Evolutionary conservation across 2,888 invertebrate species (phyloP), one percentile per base, ranked within the genome.

Genomic region (Agrochola circellaris): DNA sequence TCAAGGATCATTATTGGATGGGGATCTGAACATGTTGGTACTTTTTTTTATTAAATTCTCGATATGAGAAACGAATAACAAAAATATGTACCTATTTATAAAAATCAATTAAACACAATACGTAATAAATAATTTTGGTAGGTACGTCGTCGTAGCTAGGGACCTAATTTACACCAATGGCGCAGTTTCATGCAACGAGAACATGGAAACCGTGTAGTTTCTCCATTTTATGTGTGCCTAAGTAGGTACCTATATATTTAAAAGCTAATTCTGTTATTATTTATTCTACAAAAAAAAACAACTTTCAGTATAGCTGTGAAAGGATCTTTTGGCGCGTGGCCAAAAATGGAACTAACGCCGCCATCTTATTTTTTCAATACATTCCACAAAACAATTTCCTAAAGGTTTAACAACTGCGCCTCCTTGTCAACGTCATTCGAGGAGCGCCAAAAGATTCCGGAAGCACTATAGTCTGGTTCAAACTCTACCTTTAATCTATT

Each of bases 1-100:
- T 69, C 54, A 76, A 69, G 26, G n/a, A 60, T 65, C 23, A 68
- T 81, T 75, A 80, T 45, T 45, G 54, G 17, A 38, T 34, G 26
- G 15, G 30, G 3, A 11, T 38, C 17, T 34, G 17, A 68, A 34
- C 34, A 51, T 51, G 20, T 45, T 15, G 45, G 8, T 30, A 30
- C 30, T 51, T 51, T 67, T 67, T 67, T 34, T 11, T 11, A 5
- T 51, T n/a, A 34, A 51, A 34, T 54, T 54, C 6, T 34, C n/a
- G 51, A 30, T 48, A 61, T 8, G 23, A 73, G 23, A 51, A 30
- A 51, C 11, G 5, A n/a, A 11, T 60, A 26, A 17, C 11, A 68
- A 38, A 38, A 38, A 54, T 6, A 54, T n/a, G 17, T 11, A 30
- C 6, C 15, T 23, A 42, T 61, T 58, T 11, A 62, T 11, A 62